Base-by-base conservation (phyloP, 2,888 invertebrate species). In the Auanema freiburgensis region DNA sequence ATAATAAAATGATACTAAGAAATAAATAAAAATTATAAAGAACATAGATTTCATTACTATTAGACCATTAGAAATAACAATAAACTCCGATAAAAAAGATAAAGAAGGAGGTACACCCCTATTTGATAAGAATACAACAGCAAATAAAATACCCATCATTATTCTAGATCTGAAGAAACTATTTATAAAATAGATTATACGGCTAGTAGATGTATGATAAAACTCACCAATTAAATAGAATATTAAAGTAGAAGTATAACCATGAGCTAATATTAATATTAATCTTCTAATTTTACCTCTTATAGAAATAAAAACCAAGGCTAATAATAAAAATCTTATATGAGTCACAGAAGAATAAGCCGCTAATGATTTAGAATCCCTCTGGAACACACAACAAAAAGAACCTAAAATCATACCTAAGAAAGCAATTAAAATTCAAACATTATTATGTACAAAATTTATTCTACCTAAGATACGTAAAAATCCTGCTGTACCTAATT, bases 21-120 rank as follows among this genome's bases (percentile, higher is more conserved):
- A 85, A 65, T 83, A 83, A 69, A 84, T 76, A 65, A 82, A 72
- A 59, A 84, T 60, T 56, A 85, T 77, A 33, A 83, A 52, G 10
- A 84, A 84, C n/a, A 83, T 64, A 33, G 49, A 55, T 57, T 66
- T 83, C 14, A 80, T 33, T 58, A 83, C 74, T 69, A 84, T 80
- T 21, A 81, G 60, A 21, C 73, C 58, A 63, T 84, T 69, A 59
- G 77, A 77, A n/a, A 84, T 60, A 78, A 53, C 83, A 81, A 69
- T 79, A 83, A 72, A 84, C 81, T 79, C 84, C 79, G 68, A 67
- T 50, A 73, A 72, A 67, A 75, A 69, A 54, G 67, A 74, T 33
- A 69, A 46, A 49, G 71, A 69, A 49, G 66, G 70, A 33, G 69
- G 69, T n/a, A 72, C 71, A 60, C 72, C 72, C 18, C 69, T 72